A percentile compares a stretch with the other conserved stretches of the same genome.
Evolutionary conservation across 2,113 vertebrate genomes (phyloP).

Genomic region (Dasyurus viverrinus): DNA sequence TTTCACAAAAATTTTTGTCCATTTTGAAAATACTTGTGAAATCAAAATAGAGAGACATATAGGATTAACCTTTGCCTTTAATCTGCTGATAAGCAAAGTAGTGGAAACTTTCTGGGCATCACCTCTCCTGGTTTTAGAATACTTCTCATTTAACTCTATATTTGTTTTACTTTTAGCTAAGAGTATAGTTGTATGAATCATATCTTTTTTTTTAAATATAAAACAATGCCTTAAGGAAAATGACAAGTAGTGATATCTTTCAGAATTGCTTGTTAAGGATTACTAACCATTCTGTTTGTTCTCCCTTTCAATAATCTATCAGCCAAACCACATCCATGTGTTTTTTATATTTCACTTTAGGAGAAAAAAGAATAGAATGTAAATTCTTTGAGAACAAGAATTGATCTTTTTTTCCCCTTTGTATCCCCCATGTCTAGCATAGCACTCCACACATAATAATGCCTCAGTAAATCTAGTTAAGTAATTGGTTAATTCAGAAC

Average conservation of each 20-base stretch:
- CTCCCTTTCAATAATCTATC: too few species aligned
- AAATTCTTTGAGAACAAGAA: too few species aligned
- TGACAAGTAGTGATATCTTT: too few species aligned
- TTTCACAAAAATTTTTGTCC: neutral
- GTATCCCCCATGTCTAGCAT: neutral
- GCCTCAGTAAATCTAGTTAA: neutral
- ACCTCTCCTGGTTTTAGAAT: neutral
- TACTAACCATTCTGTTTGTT: too few species aligned
- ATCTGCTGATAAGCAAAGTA: neutral
- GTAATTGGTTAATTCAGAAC: neutral
- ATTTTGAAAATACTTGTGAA: neutral
- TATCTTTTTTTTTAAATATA: too few species aligned
- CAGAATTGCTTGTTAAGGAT: too few species aligned
- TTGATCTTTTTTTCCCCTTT: neutral
- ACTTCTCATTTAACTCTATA: neutral
- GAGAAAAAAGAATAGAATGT: too few species aligned
- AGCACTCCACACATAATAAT: neutral
- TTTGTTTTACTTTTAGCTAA: neutral
- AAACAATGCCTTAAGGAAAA: too few species aligned
- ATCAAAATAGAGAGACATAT: neutral
- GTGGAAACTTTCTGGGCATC: neutral
- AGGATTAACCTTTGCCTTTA: neutral
- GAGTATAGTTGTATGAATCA: neutral
- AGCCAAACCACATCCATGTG: too few species aligned
- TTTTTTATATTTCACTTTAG: too few species aligned